Base-by-base conservation (phyloP, 2,113 vertebrate species). In the Lycocorax pyrrhopterus region DNA sequence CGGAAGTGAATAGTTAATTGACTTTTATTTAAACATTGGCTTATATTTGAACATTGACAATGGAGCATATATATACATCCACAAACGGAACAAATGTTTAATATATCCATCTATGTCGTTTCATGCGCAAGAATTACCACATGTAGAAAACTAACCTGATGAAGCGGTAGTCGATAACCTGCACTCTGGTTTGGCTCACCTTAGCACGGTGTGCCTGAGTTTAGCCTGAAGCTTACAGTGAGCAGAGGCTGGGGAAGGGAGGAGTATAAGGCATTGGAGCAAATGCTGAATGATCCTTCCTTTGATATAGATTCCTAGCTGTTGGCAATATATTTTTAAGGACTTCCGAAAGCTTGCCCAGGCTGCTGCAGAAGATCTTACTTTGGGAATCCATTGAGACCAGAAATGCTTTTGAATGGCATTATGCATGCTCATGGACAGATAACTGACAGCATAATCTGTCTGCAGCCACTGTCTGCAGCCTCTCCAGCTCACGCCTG, bases 201-300 rank as follows among this genome's bases (percentile, higher is more conserved):
- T 55, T 59, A 32, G 19, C 30, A 7, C 4, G 0, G 0, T n/a
- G 12, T 76, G 64, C 17, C 32, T 32, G 32, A 60, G 25, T 75
- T 84, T 55, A 52, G 56, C 47, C 62, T 60, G 77, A 55, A 91
- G n/a, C 37, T 92, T 51, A 73, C 37, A 55, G 37, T 7, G 4
- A 58, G 8, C 22, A 47, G 30, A 47, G 44, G 3, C 22, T 56
- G 13, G 27, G 35, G 33, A 62, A 56, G n/a, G 27, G 83, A 73
- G 67, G n/a, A 25, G 19, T 56, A 1, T 47, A 32, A 89, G 44
- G 15, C 19, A n/a, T 3, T 49, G 29, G 51, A 73, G 29, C 25
- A 82, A 71, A 85, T 43, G 35, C 35, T 46, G 23, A 84, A 16
- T 9, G 4, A 60, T 56, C 6, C n/a, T 83, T 59, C 53, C 49